These are phyloP conservation scores for Callionymus lyra DNA, from an alignment of 2,113 vertebrate genomes.

Conservation along the genomic window DNA sequence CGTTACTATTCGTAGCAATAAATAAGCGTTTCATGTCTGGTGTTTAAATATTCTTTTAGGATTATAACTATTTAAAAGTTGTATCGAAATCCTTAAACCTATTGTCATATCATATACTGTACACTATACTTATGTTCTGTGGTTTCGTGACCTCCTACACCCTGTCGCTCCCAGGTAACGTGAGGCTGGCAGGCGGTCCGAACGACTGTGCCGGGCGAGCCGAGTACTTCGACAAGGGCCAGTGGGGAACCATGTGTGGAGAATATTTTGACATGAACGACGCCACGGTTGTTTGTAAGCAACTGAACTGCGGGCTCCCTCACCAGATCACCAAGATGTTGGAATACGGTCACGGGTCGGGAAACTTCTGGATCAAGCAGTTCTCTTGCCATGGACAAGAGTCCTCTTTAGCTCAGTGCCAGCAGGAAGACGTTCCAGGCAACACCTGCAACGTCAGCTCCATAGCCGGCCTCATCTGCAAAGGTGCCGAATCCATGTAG, in stretches of 20 bases:
- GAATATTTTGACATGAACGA: slow-evolving; percentile 44
- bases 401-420: slow-evolving; percentile 30
- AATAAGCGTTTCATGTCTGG: no score
- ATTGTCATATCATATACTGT: no score
- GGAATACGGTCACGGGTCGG: slow-evolving; percentile 16
- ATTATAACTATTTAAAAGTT: no score
- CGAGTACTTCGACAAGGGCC: slow-evolving; percentile 33
- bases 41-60: no score
- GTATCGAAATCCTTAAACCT: no score
- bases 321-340: slow-evolving; percentile 8
- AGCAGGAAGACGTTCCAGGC: slow-evolving; percentile 1
- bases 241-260: slow-evolving; percentile 48
- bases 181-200: slow-evolving; percentile 30
- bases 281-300: slow-evolving; percentile 35
- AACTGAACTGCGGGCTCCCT: slow-evolving; percentile 36
- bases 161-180: slow-evolving; percentile 31
- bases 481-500: no score
- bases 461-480: slow-evolving; percentile 41
- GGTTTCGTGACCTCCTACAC: no score
- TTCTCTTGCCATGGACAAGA: slow-evolving; percentile 43
- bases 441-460: slow-evolving; percentile 33
- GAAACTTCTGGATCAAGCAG: slow-evolving; percentile 16
- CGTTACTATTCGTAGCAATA: no score
- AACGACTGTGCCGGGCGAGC: slow-evolving; percentile 42
- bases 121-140: no score